These are phyloP conservation scores for Bubo blakistoni DNA, from an alignment of 2,113 vertebrate genomes.

Conservation along the genomic window DNA sequence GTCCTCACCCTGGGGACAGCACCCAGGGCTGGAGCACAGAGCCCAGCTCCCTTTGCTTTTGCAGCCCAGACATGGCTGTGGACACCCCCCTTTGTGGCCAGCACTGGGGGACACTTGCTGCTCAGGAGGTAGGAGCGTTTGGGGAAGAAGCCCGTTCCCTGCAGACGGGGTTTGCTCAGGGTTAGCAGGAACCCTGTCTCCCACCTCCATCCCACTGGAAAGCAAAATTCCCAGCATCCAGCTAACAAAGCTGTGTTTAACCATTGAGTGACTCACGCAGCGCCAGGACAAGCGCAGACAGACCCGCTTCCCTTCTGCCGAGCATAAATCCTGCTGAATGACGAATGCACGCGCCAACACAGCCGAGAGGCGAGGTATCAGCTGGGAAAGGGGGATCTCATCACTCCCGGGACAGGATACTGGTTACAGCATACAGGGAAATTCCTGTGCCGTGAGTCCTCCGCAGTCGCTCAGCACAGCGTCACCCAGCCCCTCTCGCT, in stretches of 20 bases:
- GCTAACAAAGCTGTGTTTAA: not conserved
- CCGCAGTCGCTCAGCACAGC: not conserved
- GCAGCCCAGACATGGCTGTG: not conserved
- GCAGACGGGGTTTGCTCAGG: not conserved
- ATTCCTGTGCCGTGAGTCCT: not conserved
- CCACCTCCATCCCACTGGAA: not conserved
- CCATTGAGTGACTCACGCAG: not conserved
- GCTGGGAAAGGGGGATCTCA: not conserved
- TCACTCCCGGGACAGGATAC: not conserved
- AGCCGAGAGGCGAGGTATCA: not conserved
- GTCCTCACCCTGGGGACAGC: not conserved
- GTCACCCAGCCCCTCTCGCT: not conserved
- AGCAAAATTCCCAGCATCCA: not conserved
- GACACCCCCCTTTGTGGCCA: fast-evolving
- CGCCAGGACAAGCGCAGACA: not conserved
- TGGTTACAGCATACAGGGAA: not conserved
- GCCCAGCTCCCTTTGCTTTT: fast-evolving
- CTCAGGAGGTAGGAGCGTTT: not conserved
- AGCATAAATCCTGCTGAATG: not conserved
- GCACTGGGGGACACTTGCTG: fast-evolving
- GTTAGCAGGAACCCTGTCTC: not conserved
- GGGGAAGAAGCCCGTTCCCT: not conserved
- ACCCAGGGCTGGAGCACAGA: fast-evolving
- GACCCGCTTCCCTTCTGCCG: not conserved
- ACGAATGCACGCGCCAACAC: fast-evolving